Evolutionary conservation across 1,140 invertebrate species (phyloP).

Genomic region (Condylostylus longicornis): DNA sequence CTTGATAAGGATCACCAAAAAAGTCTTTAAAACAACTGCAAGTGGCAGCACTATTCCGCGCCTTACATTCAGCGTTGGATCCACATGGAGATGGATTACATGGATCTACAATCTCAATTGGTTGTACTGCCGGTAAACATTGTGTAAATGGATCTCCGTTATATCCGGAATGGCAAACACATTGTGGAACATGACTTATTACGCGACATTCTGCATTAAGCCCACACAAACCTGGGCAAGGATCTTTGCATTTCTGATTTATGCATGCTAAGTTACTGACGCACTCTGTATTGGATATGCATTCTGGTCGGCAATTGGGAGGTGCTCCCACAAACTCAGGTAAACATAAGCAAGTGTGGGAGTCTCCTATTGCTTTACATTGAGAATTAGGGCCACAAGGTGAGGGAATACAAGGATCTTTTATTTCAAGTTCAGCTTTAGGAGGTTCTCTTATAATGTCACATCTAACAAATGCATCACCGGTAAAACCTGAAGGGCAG

Average conservation of each 20-base stretch:
- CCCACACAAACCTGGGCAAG: slow-evolving; percentile 49
- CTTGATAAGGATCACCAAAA: slow-evolving; percentile 39
- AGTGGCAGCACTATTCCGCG: slow-evolving; percentile 33
- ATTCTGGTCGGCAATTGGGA: slow-evolving; percentile 49
- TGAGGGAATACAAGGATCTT: slow-evolving; percentile 44
- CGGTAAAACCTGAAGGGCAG: slow-evolving; percentile 49
- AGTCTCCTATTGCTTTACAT: slow-evolving; percentile 44
- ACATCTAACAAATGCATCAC: slow-evolving; percentile 50
- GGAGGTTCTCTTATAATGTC: slow-evolving; percentile 21
- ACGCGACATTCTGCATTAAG: slow-evolving; percentile 53
- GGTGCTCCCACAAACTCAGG: slow-evolving; percentile 54
- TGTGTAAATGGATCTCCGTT: slow-evolving; percentile 43
- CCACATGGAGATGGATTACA: slow-evolving; percentile 40
- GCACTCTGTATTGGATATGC: slow-evolving; percentile 43
- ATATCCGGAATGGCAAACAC: slow-evolving; percentile 47
- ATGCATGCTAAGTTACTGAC: slow-evolving; percentile 46
- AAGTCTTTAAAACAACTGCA: slow-evolving; percentile 35
- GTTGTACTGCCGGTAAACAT: slow-evolving; percentile 30
- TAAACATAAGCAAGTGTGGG: slow-evolving; percentile 48
- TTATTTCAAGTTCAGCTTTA: slow-evolving; percentile 13
- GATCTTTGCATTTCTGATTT: slow-evolving; percentile 46
- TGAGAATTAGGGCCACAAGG: slow-evolving; percentile 53
- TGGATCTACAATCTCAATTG: slow-evolving; percentile 33
- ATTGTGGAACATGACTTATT: slow-evolving; percentile 47
- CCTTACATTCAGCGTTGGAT: slow-evolving; percentile 38